Conservation (phyloP, 2,113 vertebrate genomes). For the Plotosus lineatus region DNA sequence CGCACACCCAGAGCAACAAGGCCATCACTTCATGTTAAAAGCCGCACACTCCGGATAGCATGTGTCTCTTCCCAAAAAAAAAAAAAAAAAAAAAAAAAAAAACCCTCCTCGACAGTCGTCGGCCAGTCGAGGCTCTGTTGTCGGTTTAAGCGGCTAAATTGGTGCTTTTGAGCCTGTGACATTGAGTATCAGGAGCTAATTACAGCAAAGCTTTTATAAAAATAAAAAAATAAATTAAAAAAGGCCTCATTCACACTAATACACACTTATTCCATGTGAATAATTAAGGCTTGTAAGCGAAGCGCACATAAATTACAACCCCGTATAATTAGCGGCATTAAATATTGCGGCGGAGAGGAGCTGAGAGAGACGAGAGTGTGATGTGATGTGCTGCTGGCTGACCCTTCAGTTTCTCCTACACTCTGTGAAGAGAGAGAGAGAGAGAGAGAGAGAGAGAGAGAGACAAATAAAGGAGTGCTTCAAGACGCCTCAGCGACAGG, state of each 20-base stretch:
- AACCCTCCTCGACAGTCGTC: background rate
- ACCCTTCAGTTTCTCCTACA: background rate
- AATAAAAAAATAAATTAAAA: background rate
- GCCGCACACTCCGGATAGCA: background rate
- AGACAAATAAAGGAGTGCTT: background rate
- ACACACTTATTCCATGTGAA: background rate
- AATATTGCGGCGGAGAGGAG: background rate
- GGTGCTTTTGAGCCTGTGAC: slow-evolving; percentile 32
- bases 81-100: too few relatives aligned
- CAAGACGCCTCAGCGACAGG: background rate
- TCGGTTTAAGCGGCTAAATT: slow-evolving; percentile 19
- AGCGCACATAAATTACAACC: slow-evolving; percentile 5
- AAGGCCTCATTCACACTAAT: slow-evolving; percentile 12
- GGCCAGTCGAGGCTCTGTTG: background rate
- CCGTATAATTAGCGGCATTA: slow-evolving; percentile 18
- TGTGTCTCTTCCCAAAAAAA: background rate
- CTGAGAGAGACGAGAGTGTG: background rate
- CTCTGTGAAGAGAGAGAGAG: background rate
- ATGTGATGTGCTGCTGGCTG: slow-evolving; percentile 3
- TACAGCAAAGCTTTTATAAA: background rate
- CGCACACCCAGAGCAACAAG: background rate
- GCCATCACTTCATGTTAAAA: background rate
- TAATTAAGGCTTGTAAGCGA: slow-evolving; percentile 23
- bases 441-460: background rate
- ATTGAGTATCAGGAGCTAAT: slow-evolving; percentile 33